Conservation (phyloP, 2,113 vertebrate genomes). For the Tragelaphus buxtoni region DNA sequence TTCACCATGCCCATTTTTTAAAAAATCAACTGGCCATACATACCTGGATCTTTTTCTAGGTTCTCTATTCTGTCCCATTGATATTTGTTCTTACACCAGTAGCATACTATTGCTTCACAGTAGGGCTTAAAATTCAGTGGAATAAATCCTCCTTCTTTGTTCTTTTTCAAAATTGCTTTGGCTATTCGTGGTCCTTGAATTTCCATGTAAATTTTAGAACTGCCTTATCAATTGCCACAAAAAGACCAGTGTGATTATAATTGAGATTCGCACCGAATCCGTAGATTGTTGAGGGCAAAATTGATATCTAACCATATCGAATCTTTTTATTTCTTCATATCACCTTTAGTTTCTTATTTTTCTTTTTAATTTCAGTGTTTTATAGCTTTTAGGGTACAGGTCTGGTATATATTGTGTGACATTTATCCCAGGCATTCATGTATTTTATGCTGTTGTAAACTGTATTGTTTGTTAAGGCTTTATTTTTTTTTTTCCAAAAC, state of each 20-base stretch:
- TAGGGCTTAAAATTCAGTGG: not conserved
- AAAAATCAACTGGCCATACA: not conserved
- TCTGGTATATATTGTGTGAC: not conserved
- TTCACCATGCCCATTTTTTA: not conserved
- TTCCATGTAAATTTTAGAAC: not conserved
- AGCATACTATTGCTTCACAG: not conserved
- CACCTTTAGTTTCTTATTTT: not conserved
- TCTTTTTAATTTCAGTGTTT: not conserved
- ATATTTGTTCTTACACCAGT: not conserved
- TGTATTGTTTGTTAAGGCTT: not conserved
- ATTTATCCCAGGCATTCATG: not conserved
- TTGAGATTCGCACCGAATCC: not conserved
- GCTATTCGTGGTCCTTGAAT: not conserved
- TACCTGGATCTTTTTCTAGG: accelerated
- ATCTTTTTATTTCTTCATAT: not conserved
- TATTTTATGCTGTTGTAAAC: not conserved
- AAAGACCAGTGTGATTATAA: not conserved
- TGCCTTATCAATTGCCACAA: not conserved
- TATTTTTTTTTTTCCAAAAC: not conserved
- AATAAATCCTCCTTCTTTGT: not conserved
- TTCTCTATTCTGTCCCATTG: not conserved
- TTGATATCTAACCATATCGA: no score
- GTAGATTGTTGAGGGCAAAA: not conserved
- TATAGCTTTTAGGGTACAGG: not conserved
- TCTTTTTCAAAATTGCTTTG: not conserved